These are phyloP conservation scores for Scrobipalpa costella DNA, from an alignment of 2,888 invertebrate genomes.

Conservation along the genomic window DNA sequence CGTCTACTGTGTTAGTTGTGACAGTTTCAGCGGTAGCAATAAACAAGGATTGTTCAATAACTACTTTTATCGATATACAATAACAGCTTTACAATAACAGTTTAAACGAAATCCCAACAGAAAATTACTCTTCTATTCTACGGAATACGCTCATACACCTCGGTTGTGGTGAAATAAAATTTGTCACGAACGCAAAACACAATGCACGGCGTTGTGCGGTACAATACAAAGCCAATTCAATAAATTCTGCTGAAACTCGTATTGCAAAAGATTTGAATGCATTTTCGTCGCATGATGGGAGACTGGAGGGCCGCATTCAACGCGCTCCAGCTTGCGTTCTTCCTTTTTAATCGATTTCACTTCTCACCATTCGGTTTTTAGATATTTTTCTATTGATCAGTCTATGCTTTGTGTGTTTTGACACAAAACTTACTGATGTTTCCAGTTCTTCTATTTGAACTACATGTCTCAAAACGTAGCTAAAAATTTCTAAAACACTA, in stretches of 20 bases:
- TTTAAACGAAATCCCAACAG: slow-evolving; percentile 31
- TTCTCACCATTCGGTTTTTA: neutral
- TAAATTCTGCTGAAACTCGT: slow-evolving; percentile 62
- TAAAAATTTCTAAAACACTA: neutral
- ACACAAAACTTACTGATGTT: too few relatives aligned
- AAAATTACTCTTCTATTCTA: slow-evolving; percentile 34
- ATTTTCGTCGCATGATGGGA: slow-evolving; percentile 59
- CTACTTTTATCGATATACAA: slow-evolving; percentile 11
- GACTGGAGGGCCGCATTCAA: slow-evolving; percentile 25
- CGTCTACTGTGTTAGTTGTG: neutral
- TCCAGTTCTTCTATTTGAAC: too few relatives aligned
- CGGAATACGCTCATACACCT: slow-evolving; percentile 27
- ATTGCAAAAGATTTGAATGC: slow-evolving; percentile 69
- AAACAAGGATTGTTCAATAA: slow-evolving; percentile 10
- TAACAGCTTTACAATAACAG: slow-evolving; percentile 29
- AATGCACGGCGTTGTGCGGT: slow-evolving; percentile 57
- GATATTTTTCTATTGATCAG: neutral
- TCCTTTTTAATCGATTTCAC: slow-evolving; percentile 8
- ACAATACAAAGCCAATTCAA: slow-evolving; percentile 72
- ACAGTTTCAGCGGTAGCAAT: slow-evolving; percentile 8
- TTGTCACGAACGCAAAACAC: slow-evolving; percentile 58
- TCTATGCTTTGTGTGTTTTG: neutral
- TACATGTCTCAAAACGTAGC: too few relatives aligned
- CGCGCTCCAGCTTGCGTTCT: slow-evolving; percentile 6
- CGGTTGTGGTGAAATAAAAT: slow-evolving; percentile 55